Conservation (phyloP, 2,888 invertebrate species). For the Cetonia aurata region DNA sequence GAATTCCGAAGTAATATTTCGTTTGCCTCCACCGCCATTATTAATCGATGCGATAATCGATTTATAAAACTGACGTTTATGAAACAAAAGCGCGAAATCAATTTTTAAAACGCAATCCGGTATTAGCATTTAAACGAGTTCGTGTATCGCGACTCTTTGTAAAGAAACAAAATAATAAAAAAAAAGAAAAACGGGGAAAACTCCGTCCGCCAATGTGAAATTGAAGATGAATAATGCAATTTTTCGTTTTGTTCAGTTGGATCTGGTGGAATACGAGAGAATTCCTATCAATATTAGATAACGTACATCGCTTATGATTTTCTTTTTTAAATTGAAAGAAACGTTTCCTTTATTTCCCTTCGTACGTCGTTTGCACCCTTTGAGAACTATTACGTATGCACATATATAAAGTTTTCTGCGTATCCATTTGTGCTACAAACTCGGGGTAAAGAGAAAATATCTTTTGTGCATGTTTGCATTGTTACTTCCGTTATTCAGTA, state of each 20-base stretch:
- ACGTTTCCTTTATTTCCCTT: too few species aligned
- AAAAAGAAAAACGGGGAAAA: too few species aligned
- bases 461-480: too few species aligned
- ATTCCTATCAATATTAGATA: neutral
- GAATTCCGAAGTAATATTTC: neutral
- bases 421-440: too few species aligned
- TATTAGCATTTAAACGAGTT: constrained; percentile 36
- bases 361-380: too few species aligned
- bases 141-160: constrained; percentile 21
- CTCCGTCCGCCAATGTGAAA: constrained; percentile 7
- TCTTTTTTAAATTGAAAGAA: too few species aligned
- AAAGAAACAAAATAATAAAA: neutral
- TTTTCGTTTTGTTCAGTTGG: constrained; percentile 21
- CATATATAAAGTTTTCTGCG: too few species aligned
- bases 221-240: constrained; percentile 38
- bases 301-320: too few species aligned
- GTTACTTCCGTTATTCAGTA: too few species aligned
- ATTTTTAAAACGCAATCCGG: constrained; percentile 36
- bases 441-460: too few species aligned
- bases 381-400: too few species aligned
- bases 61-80: constrained; percentile 10
- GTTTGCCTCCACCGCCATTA: neutral
- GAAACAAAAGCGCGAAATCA: constrained; percentile 21
- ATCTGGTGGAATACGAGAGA: neutral
- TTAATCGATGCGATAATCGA: constrained; percentile 3